These are phyloP conservation scores for Acanthurus lineatus DNA, from an alignment of 2,797 vertebrate species.

Conservation along the genomic window DNA sequence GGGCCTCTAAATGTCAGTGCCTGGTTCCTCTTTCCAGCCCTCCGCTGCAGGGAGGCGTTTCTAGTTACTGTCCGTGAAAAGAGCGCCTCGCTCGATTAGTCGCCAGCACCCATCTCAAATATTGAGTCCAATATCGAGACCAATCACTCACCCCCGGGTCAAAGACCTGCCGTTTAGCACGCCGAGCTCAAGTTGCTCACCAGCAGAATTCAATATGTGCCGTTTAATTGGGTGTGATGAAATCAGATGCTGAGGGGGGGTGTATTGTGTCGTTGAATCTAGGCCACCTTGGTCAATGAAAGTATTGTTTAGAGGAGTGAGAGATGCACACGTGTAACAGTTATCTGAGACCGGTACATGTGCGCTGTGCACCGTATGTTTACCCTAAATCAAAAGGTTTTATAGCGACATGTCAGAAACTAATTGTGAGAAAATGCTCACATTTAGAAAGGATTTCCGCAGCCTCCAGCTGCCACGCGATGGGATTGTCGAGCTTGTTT, in stretches of 20 bases:
- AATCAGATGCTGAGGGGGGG: slow-evolving; percentile 63
- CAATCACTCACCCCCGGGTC: slow-evolving; percentile 53
- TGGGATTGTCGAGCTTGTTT: neutral
- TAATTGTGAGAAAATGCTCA: neutral
- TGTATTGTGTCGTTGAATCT: slow-evolving; percentile 69
- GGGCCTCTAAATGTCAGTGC: slow-evolving; percentile 73
- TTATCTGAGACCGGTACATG: slow-evolving; percentile 34
- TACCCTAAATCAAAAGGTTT: neutral
- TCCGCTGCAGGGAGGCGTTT: slow-evolving; percentile 60
- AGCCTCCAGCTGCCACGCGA: neutral
- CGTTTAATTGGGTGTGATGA: slow-evolving; percentile 79
- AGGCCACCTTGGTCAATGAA: slow-evolving; percentile 65
- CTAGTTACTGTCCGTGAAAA: slow-evolving; percentile 72
- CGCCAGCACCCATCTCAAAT: slow-evolving; percentile 62
- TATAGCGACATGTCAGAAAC: slow-evolving; percentile 16
- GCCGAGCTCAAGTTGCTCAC: slow-evolving; percentile 75
- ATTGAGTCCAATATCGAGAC: slow-evolving; percentile 61
- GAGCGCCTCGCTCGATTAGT: slow-evolving; percentile 71
- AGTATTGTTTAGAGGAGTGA: slow-evolving; percentile 67
- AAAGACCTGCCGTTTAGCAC: slow-evolving; percentile 57
- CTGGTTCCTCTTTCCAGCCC: slow-evolving; percentile 65
- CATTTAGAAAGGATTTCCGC: slow-evolving; percentile 8
- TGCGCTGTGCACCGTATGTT: neutral
- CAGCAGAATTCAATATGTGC: slow-evolving; percentile 71
- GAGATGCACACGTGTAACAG: slow-evolving; percentile 45